A percentile compares a stretch with the other conserved stretches of the same genome.
These are phyloP conservation scores for Taurulus bubalis DNA, from an alignment of 2,113 vertebrate species.

Conservation along the genomic window DNA sequence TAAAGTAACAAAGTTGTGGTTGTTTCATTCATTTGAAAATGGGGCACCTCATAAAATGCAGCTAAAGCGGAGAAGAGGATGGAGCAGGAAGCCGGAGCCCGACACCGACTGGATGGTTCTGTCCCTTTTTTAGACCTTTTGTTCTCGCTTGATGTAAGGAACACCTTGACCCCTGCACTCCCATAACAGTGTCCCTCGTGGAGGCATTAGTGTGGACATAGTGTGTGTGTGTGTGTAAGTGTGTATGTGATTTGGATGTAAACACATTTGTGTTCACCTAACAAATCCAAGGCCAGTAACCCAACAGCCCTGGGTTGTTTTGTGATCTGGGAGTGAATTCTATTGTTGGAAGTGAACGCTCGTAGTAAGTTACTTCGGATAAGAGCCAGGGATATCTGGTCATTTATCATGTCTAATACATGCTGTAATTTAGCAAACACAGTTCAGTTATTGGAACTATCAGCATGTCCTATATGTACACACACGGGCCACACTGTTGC, in stretches of 20 bases:
- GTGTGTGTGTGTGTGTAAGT: not conserved
- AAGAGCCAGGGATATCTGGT: not conserved
- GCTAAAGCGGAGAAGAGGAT: not conserved
- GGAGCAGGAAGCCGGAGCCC: not conserved
- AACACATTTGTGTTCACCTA: slow-evolving; percentile 55
- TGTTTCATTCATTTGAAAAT: not conserved
- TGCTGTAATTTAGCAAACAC: not conserved
- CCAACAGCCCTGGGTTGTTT: not conserved
- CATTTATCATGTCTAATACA: not conserved
- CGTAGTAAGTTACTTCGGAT: not conserved
- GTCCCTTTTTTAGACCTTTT: slow-evolving; percentile 58
- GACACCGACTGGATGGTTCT: slow-evolving; percentile 21
- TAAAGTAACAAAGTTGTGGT: not conserved
- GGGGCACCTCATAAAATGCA: not conserved
- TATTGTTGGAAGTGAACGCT: not conserved
- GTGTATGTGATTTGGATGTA: slow-evolving; percentile 43
- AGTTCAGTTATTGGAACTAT: not conserved
- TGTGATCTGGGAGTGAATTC: not conserved
- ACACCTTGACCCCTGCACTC: slow-evolving; percentile 66
- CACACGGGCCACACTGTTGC: not conserved
- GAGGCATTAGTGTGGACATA: too few species aligned
- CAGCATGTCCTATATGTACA: not conserved
- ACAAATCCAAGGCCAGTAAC: slow-evolving; percentile 44
- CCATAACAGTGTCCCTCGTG: slow-evolving; percentile 45
- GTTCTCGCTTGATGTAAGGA: slow-evolving; percentile 54